A percentile compares a stretch with the other conserved stretches of the same genome.
These are phyloP conservation scores for Leptestheria dahalacensis DNA, from an alignment of 1,140 invertebrate species.

Conservation along the genomic window DNA sequence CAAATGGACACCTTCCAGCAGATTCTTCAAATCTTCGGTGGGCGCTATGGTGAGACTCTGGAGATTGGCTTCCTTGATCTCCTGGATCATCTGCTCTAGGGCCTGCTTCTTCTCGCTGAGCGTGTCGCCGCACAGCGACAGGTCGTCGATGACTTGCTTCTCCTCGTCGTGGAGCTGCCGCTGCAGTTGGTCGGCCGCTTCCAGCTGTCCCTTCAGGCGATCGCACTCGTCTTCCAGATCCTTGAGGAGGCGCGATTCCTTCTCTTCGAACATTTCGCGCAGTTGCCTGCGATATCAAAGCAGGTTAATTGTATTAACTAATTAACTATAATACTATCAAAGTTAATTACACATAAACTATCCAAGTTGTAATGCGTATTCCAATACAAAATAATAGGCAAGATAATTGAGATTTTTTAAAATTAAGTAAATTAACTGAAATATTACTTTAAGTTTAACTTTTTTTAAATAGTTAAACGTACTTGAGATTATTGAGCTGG, in stretches of 20 bases:
- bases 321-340: background rate
- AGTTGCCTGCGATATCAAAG: background rate
- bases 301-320: background rate
- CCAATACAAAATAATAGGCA: too few species aligned
- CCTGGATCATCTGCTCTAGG: conserved; percentile 64
- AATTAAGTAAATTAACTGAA: background rate
- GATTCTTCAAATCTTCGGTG: conserved; percentile 59
- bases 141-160: conserved; percentile 1
- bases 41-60: conserved; percentile 63
- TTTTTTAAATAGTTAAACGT: background rate
- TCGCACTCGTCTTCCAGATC: conserved; percentile 7
- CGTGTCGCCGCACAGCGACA: background rate
- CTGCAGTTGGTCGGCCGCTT: conserved; percentile 1
- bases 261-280: background rate
- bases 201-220: conserved; percentile 5
- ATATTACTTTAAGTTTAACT: background rate
- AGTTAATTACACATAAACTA: background rate
- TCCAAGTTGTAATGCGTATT: too few species aligned
- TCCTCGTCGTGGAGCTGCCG: conserved; percentile 3
- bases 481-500: background rate
- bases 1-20: conserved; percentile 49
- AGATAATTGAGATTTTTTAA: too few species aligned
- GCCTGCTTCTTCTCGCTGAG: conserved; percentile 45
- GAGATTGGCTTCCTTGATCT: conserved; percentile 84
- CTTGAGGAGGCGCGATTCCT: background rate